Conservation (phyloP, 2,888 invertebrate species). For the Gymnocheta viridis region DNA sequence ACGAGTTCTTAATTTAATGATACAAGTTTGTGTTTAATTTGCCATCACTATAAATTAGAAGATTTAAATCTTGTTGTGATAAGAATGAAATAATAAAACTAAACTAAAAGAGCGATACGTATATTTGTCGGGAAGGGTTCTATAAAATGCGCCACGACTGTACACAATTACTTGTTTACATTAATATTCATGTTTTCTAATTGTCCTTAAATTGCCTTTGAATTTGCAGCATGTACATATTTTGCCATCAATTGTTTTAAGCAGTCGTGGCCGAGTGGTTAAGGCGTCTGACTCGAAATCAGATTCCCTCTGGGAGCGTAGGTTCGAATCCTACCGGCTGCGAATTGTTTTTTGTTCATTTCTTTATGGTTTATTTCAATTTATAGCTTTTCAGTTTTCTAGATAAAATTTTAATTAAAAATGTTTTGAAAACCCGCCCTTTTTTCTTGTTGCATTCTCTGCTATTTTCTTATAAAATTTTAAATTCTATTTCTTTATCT, state of each 20-base stretch:
- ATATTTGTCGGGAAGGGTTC: too few species aligned
- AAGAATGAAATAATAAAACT: too few species aligned
- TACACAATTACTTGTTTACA: too few species aligned
- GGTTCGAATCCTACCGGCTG: conserved; percentile 93
- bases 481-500: conserved; percentile 18
- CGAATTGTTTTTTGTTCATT: conserved; percentile 77
- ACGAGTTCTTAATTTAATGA: too few species aligned
- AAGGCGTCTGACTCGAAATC: conserved; percentile 83
- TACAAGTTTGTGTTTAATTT: too few species aligned
- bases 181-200: too few species aligned
- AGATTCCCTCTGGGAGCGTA: conserved; percentile 92
- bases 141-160: too few species aligned
- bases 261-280: conserved; percentile 83
- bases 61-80: too few species aligned
- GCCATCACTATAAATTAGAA: too few species aligned
- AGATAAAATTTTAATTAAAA: not conserved
- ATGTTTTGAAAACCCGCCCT: not conserved
- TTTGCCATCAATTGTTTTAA: not conserved
- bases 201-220: not conserved
- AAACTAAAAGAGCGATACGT: too few species aligned
- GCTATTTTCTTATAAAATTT: not conserved
- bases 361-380: not conserved
- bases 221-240: not conserved
- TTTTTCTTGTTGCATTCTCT: not conserved
- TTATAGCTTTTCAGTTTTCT: not conserved